A percentile compares a stretch with the other conserved stretches of the same genome.
phyloP scores from a whole-genome alignment of 2,113 vertebrate genomes.

The Strigops habroptila region DNA sequence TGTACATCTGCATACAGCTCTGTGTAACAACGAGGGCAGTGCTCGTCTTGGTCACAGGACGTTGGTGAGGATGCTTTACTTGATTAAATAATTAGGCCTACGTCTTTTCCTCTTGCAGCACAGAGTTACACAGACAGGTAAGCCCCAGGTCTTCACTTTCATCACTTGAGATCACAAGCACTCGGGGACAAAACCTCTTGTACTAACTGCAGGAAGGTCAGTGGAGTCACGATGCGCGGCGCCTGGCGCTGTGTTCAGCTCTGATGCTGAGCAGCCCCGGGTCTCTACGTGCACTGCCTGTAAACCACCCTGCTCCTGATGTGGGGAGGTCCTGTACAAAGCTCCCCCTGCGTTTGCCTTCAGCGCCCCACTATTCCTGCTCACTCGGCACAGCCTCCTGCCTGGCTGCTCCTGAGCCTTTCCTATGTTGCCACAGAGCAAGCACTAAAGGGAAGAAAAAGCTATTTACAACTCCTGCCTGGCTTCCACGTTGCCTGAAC shows the following conservation, averaged over 20 bases:
- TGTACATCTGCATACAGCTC: background rate
- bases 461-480: background rate
- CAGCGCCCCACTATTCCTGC: background rate
- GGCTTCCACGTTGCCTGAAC: background rate
- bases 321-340: background rate
- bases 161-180: background rate
- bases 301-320: background rate
- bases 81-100: background rate
- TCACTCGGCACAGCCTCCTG: background rate
- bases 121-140: background rate
- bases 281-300: background rate
- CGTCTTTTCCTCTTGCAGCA: background rate
- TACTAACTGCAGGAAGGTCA: background rate
- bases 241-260: background rate
- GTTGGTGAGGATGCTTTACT: background rate
- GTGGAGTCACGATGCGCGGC: rapidly evolving
- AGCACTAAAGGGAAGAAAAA: background rate
- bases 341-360: background rate
- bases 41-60: background rate
- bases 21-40: background rate
- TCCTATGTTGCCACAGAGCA: background rate
- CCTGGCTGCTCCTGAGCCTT: background rate
- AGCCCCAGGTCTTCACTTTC: background rate
- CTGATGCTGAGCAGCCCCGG: background rate
- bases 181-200: background rate